phyloP scores from a whole-genome alignment of 2,888 invertebrate species.

The Ophioninae sp. region DNA sequence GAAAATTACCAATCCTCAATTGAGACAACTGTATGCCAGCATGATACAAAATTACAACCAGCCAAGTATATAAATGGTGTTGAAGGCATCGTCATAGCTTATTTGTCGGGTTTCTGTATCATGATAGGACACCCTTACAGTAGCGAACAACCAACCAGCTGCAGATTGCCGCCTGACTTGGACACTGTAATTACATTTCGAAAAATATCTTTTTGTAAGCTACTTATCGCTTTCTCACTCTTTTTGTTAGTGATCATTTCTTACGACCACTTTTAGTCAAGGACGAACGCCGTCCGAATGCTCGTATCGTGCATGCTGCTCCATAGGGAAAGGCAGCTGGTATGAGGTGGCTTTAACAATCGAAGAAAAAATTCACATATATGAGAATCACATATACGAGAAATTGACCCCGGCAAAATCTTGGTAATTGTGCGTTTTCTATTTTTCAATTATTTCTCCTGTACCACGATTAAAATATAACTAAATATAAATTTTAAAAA shows the following conservation, averaged over 20 bases:
- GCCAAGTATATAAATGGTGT: background rate
- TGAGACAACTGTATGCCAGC: constrained; percentile 3
- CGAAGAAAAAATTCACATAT: background rate
- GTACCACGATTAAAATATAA: background rate
- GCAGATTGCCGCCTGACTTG: constrained; percentile 10
- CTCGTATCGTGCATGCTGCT: constrained; percentile 15
- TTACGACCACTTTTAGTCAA: constrained; percentile 38
- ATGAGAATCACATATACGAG: too few species aligned
- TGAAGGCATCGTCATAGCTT: background rate
- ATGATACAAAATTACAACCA: constrained; percentile 23
- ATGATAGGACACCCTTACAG: background rate
- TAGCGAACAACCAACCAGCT: constrained; percentile 29
- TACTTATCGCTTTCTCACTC: constrained; percentile 42
- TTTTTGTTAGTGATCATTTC: constrained; percentile 27
- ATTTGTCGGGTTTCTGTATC: background rate
- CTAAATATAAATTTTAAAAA: too few species aligned
- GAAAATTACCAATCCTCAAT: background rate
- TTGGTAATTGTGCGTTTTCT: too few species aligned
- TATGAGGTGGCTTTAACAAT: constrained; percentile 12
- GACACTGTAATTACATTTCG: constrained; percentile 49
- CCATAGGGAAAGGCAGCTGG: constrained; percentile 44
- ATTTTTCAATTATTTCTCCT: background rate
- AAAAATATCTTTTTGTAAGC: constrained; percentile 46
- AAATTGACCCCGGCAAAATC: background rate
- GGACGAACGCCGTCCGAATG: constrained; percentile 33